Evolutionary conservation across 2,888 invertebrate genomes (phyloP), one percentile per base, ranked within the genome.

Genomic region (Callyntrura sp.): DNA sequence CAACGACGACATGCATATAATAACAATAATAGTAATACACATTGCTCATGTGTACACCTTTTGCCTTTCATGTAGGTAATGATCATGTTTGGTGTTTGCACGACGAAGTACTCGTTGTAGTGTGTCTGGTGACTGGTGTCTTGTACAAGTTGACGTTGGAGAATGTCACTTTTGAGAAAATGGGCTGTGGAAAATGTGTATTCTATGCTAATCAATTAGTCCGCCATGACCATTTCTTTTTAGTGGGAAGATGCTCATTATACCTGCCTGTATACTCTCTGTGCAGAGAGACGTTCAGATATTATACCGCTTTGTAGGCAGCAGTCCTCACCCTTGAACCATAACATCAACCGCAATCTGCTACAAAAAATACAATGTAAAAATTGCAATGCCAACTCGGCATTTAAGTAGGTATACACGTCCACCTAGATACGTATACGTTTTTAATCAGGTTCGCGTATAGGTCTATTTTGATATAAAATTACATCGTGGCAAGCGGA

Each of bases 131-230:
- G 20, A 17, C 45, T 86, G 48, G n/a, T 57, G 48, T 84, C 8
- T 43, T 48, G 65, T 35, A 35, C 35, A 35, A 35, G 35, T 5
- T 76, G 43, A 35, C 55, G 60, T 51, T 48, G 57, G 55, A 73
- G 55, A 73, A 73, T 60, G 76, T 60, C 23, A 62, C 45, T 35
- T n/a, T 43, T 17, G 12, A 45, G 87, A 68, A 65, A 82, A 79
- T 68, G 86, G 62, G 79, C 35, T 60, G 70, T 68, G 84, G 62
- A 89, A 88, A 83, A 84, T 84, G 84, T 84, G 84, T 89, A 84
- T 83, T 89, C 84, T 90, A 89, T 89, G 89, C 90, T 81, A 90
- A 90, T 90, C 90, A 90, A 90, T 90, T 90, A 90, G 90, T 85
- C 70, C 85, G 85, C 65, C 84, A 55, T 84, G 88, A 89, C 78